Evolutionary conservation across 2,888 invertebrate species (phyloP).

Genomic region (Gastrophysa polygoni): DNA sequence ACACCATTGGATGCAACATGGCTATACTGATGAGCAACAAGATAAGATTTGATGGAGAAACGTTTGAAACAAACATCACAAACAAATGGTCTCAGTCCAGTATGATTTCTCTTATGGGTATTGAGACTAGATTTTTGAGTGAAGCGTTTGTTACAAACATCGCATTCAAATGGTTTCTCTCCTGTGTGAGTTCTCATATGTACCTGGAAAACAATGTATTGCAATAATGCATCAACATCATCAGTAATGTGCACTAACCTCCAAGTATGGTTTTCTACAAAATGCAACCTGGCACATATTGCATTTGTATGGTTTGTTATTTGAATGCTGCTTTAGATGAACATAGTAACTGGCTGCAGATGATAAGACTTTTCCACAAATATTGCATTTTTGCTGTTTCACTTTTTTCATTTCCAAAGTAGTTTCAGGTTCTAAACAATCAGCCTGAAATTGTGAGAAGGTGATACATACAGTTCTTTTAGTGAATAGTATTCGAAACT

Average conservation of each 20-base stretch:
- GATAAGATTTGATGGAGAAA: slow-evolving; percentile 82
- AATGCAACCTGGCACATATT: slow-evolving; percentile 79
- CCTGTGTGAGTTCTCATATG: slow-evolving; percentile 83
- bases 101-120: slow-evolving; percentile 81
- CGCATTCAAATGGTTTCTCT: slow-evolving; percentile 76
- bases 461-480: too few species aligned
- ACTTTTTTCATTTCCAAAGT: slow-evolving; percentile 58
- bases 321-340: slow-evolving; percentile 82
- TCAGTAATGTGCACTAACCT: slow-evolving; percentile 51
- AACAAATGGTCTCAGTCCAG: slow-evolving; percentile 78
- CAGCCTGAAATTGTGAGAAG: slow-evolving; percentile 9
- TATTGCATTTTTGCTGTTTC: slow-evolving; percentile 78
- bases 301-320: slow-evolving; percentile 80
- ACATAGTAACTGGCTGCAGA: slow-evolving; percentile 81
- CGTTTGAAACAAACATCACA: slow-evolving; percentile 82
- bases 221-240: too few species aligned
- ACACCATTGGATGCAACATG: slow-evolving; percentile 73
- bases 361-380: slow-evolving; percentile 78
- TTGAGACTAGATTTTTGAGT: slow-evolving; percentile 83
- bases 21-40: slow-evolving; percentile 81
- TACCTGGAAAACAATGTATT: slow-evolving; percentile 55
- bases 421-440: slow-evolving; percentile 10
- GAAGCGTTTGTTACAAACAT: slow-evolving; percentile 76
- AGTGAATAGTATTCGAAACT: neutral
- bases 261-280: slow-evolving; percentile 80